A percentile compares a stretch with the other conserved stretches of the same genome.
phyloP scores from a whole-genome alignment of 2,888 invertebrate genomes.

The Pomacea canaliculata region DNA sequence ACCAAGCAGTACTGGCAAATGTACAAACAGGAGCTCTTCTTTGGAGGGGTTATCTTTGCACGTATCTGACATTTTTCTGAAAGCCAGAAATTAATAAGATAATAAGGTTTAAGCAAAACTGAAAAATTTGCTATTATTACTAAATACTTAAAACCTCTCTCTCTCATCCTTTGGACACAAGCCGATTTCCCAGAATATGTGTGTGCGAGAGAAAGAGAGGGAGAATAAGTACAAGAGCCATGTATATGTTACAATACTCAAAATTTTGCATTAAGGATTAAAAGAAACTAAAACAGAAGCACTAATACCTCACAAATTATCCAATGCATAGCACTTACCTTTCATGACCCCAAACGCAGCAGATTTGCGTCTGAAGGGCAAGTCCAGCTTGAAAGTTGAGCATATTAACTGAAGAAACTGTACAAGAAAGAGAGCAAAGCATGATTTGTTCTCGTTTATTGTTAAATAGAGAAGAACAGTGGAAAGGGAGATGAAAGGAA shows the following conservation, averaged over 20 bases:
- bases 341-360: slow-evolving; percentile 72
- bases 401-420: slow-evolving; percentile 86
- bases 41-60: slow-evolving; percentile 62
- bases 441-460: background rate
- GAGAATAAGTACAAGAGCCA: no score
- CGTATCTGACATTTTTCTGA: slow-evolving; percentile 57
- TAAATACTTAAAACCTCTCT: no score
- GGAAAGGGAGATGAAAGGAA: no score
- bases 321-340: slow-evolving; percentile 60
- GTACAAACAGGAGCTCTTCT: slow-evolving; percentile 80
- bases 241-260: no score
- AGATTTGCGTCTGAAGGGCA: slow-evolving; percentile 77
- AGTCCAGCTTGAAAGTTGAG: slow-evolving; percentile 83
- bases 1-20: slow-evolving; percentile 90
- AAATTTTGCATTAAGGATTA: no score
- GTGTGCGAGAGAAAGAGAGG: no score
- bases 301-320: no score
- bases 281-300: no score
- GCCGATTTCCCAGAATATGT: background rate
- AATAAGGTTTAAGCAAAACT: no score
- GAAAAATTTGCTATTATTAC: no score
- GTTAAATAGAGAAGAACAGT: no score
- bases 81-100: slow-evolving; percentile 18
- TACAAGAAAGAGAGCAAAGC: slow-evolving; percentile 32
- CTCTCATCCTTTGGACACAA: background rate